These are phyloP conservation scores for Mus spicilegus DNA, from an alignment of 2,113 vertebrate species.

Conservation along the genomic window DNA sequence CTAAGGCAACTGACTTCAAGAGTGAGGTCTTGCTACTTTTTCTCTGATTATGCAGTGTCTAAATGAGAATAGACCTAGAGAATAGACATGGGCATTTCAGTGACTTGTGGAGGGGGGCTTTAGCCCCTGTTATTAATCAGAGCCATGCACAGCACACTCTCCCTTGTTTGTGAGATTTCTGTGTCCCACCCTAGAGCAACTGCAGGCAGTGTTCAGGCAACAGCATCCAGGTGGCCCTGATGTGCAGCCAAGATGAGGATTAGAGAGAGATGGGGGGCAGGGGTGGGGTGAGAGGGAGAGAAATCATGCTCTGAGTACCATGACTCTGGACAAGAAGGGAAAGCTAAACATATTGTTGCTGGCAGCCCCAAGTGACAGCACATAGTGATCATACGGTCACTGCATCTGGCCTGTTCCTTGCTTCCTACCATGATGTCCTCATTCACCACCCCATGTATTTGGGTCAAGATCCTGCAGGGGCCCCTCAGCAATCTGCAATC, in stretches of 20 bases:
- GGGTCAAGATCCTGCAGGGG: constrained; percentile 43
- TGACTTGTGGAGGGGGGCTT: background rate
- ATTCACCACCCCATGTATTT: background rate
- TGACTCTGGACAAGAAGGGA: background rate
- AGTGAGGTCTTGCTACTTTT: constrained; percentile 1
- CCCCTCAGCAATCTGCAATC: background rate
- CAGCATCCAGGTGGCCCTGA: background rate
- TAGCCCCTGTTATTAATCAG: background rate
- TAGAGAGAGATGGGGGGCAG: no score
- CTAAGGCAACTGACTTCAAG: background rate
- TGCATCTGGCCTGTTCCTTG: accelerated
- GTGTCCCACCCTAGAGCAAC: background rate
- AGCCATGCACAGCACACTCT: background rate
- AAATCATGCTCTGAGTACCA: background rate
- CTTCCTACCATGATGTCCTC: background rate
- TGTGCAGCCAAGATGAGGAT: background rate
- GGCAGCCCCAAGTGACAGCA: background rate
- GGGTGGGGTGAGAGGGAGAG: background rate
- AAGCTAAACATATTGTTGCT: background rate
- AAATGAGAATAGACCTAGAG: background rate
- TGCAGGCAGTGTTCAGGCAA: background rate
- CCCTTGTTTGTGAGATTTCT: background rate
- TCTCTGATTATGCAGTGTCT: background rate
- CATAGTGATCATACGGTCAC: background rate
- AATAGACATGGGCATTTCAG: background rate